Percentiles rank a stretch among this genome's conserved stretches.
phyloP scores from a whole-genome alignment of 2,797 vertebrate genomes.

The Molossus alvarezi region DNA sequence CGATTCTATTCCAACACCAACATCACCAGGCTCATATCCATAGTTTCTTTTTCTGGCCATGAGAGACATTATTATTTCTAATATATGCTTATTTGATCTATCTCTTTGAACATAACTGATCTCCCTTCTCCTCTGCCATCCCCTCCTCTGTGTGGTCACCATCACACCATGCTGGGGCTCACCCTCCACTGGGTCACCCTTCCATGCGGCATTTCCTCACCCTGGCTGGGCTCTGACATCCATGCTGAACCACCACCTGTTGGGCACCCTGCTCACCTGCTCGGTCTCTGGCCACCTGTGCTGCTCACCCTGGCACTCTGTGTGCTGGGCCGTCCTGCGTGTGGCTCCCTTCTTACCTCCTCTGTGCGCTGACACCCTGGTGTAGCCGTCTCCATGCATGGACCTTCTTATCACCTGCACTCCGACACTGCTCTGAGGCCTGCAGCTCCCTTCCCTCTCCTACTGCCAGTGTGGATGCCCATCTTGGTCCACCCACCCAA shows the following conservation, averaged over 20 bases:
- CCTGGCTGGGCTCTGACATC: background rate
- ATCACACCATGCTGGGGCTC: background rate
- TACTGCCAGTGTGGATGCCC: background rate
- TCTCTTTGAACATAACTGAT: background rate
- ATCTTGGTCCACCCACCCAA: background rate
- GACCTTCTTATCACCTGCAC: background rate
- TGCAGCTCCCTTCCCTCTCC: background rate
- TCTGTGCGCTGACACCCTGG: background rate
- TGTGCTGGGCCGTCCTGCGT: accelerated
- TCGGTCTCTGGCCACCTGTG: background rate
- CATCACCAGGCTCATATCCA: background rate
- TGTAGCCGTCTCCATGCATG: accelerated
- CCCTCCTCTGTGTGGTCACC: background rate
- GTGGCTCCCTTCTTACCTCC: background rate
- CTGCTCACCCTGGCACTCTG: background rate
- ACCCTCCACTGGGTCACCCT: background rate
- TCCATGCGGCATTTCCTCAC: background rate
- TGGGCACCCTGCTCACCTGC: background rate
- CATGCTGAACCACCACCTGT: background rate
- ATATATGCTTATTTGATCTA: background rate
- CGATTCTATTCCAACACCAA: background rate
- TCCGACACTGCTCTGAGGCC: background rate
- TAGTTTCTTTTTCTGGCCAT: background rate
- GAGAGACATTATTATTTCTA: background rate
- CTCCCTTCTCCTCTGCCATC: background rate